Base-by-base conservation (phyloP, 2,888 invertebrate species). In the Ceratothoa steindachneri region DNA sequence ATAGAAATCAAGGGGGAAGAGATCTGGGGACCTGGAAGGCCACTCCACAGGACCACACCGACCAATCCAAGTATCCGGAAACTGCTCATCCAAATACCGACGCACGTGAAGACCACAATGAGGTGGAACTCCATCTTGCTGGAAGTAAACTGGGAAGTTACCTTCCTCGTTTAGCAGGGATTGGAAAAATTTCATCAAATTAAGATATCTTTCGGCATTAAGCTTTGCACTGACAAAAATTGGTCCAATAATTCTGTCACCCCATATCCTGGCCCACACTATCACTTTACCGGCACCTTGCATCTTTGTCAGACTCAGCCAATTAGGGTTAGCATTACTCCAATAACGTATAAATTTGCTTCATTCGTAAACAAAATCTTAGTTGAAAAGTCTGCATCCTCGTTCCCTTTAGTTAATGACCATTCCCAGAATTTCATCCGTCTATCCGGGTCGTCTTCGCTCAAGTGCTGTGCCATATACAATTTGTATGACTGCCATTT, bases 211-310 rank as follows among this genome's bases (percentile, higher is more conserved):
- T 67, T 67, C 67, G 1, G 67, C 67, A 67, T 67, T 67, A 30
- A 67, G 2, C 24, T 66, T 66, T 27, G 9, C 19, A 27, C 27
- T 66, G 66, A 66, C 29, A 27, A 29, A 29, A 67, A 67, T 29
- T 67, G 2, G 67, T 67, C 67, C 28, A 67, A 67, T 67, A 67
- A 4, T 67, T 67, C 67, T 67, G 67, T 67, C 31, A 67, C 30
- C 67, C 67, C 2, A 67, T 67, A 60, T 3, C 60, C 60, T 24
- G 27, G 9, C 60, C 2, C 67, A 67, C 30, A 67, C 29, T 4
- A 27, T 28, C 28, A 27, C 15, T 67, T 30, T 27, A 67, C 67
- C 30, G 30, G 29, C 31, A 67, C 67, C 67, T 67, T 67, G 29
- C 30, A 4, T 67, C 67, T 30, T 67, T 27, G 66, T 66, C 67